Conservation (phyloP, 2,888 invertebrate genomes). For the Sphaerophoria rueppellii region DNA sequence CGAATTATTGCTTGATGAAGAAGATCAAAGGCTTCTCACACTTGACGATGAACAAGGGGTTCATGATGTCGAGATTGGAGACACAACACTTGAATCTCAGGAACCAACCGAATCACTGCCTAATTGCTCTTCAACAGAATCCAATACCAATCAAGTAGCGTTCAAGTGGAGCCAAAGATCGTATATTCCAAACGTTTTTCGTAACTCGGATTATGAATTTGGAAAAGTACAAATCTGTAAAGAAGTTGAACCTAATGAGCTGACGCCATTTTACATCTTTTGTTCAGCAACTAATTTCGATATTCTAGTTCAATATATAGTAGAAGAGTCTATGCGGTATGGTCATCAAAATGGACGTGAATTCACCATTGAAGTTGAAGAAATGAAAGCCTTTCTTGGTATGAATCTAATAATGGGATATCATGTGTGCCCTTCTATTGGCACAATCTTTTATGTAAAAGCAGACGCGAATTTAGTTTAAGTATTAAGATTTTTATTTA, state of each 20-base stretch:
- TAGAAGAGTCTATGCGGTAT: too few species aligned
- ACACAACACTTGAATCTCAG: too few species aligned
- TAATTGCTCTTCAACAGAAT: too few species aligned
- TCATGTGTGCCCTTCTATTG: too few species aligned
- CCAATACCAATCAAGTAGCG: too few species aligned
- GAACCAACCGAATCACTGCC: too few species aligned
- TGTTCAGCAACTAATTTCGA: constrained; percentile 3
- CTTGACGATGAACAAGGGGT: constrained; percentile 12
- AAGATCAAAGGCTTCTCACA: constrained; percentile 17
- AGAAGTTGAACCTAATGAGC: too few species aligned
- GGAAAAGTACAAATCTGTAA: too few species aligned
- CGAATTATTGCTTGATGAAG: constrained; percentile 13
- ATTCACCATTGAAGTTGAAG: constrained; percentile 9
- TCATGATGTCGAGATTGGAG: too few species aligned
- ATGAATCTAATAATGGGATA: neutral
- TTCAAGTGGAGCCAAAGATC: neutral
- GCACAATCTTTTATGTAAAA: too few species aligned
- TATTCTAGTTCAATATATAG: neutral
- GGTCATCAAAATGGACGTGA: constrained; percentile 18
- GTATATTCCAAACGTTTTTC: constrained; percentile 1
- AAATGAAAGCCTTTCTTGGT: constrained; percentile 30
- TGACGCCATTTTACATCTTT: constrained; percentile 11
- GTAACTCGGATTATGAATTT: neutral
- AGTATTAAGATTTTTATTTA: too few species aligned
- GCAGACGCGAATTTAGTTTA: too few species aligned